A percentile compares a stretch with the other conserved stretches of the same genome.
These are phyloP conservation scores for Ophioninae sp. DNA, from an alignment of 2,888 invertebrate genomes.

Conservation along the genomic window DNA sequence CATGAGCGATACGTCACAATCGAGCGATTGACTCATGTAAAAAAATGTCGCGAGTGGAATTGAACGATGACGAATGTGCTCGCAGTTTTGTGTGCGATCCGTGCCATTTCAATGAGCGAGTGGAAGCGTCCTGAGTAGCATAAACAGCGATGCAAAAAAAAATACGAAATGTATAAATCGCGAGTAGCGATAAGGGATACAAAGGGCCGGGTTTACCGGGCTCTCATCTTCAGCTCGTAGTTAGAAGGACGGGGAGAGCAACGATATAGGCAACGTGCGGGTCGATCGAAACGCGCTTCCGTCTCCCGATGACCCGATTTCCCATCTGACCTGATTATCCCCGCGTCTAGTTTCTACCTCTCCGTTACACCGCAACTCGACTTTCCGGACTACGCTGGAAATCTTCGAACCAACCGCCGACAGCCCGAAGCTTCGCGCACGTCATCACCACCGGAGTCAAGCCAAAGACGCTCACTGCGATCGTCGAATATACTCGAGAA, in stretches of 20 bases:
- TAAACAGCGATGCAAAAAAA: neutral
- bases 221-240: constrained; percentile 33
- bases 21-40: neutral
- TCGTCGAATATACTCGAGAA: neutral
- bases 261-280: constrained; percentile 52
- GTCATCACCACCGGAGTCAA: constrained; percentile 61
- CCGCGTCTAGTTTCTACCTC: constrained; percentile 35
- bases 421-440: constrained; percentile 40
- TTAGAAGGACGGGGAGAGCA: constrained; percentile 51
- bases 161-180: neutral
- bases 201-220: neutral
- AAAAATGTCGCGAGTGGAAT: neutral
- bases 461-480: neutral
- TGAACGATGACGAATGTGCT: neutral
- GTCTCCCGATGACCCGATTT: constrained; percentile 65
- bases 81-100: neutral
- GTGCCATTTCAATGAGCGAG: neutral
- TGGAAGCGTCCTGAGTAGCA: neutral
- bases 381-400: constrained; percentile 32
- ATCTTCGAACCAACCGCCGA: constrained; percentile 54
- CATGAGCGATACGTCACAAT: neutral
- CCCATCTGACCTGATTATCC: constrained; percentile 62
- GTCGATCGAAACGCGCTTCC: constrained; percentile 63
- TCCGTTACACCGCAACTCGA: constrained; percentile 43
- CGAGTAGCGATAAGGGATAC: constrained; percentile 8